phyloP scores from a whole-genome alignment of 2,797 vertebrate species.

The Karalla daura region DNA sequence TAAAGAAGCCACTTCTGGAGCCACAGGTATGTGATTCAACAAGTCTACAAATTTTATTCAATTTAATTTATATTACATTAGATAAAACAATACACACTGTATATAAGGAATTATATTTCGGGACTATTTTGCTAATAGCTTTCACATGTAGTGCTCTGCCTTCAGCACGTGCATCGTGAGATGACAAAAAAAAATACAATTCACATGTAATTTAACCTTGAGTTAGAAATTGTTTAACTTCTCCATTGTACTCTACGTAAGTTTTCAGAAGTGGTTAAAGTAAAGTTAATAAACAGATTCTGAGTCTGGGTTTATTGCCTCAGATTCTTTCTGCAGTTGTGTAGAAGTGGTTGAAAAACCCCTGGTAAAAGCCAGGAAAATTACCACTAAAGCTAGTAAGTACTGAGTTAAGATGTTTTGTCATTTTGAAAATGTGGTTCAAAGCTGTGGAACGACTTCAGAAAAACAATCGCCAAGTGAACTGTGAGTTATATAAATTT shows the following conservation, averaged over 20 bases:
- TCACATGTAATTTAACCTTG: not conserved
- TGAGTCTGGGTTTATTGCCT: not conserved
- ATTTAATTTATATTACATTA: constrained; percentile 21
- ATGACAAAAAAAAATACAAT: not conserved
- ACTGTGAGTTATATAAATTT: not conserved
- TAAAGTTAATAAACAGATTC: too few species aligned
- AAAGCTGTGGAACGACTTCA: not conserved
- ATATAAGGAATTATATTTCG: too few species aligned
- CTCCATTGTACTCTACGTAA: not conserved
- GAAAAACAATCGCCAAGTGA: not conserved
- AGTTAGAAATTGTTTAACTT: not conserved
- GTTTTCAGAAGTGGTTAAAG: too few species aligned
- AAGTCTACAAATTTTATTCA: too few species aligned
- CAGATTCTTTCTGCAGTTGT: not conserved
- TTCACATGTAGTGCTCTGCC: not conserved
- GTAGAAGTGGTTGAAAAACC: not conserved
- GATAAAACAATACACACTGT: not conserved
- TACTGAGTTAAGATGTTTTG: not conserved
- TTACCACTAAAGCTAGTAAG: not conserved
- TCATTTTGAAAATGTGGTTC: not conserved
- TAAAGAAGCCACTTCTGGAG: constrained; percentile 15
- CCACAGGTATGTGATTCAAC: constrained; percentile 25
- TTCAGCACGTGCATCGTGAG: not conserved
- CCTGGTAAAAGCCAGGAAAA: not conserved
- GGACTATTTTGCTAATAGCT: not conserved